Percentiles rank a stretch among this genome's conserved stretches.
Conservation (phyloP, 2,113 vertebrate species). For the Scomber japonicus region DNA sequence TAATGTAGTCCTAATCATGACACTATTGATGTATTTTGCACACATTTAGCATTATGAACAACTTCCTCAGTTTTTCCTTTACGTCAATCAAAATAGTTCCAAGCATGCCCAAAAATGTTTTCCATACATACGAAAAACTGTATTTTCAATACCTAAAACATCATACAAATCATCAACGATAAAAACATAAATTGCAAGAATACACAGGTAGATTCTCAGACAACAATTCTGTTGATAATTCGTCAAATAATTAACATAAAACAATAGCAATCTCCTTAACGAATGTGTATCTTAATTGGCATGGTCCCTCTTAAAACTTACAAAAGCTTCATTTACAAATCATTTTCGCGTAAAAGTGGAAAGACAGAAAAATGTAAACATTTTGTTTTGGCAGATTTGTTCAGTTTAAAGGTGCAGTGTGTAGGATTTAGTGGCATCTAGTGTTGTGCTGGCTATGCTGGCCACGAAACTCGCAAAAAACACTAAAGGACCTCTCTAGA, state of each 20-base stretch:
- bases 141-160: conserved; percentile 49
- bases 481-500: too few relatives aligned
- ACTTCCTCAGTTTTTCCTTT: conserved; percentile 41
- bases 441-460: too few relatives aligned
- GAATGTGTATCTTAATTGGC: conserved; percentile 60
- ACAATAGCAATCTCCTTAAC: conserved; percentile 46
- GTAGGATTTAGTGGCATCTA: too few relatives aligned
- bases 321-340: conserved; percentile 85
- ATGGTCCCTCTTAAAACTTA: conserved; percentile 72
- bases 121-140: conserved; percentile 66
- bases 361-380: conserved; percentile 97
- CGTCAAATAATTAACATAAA: conserved; percentile 57
- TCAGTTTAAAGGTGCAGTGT: conserved; percentile 71
- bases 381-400: conserved; percentile 93
- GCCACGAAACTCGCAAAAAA: too few relatives aligned
- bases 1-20: conserved; percentile 68
- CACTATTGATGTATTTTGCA: conserved; percentile 64
- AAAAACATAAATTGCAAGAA: conserved; percentile 70
- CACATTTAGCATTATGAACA: conserved; percentile 67
- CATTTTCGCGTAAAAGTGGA: conserved; percentile 87
- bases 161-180: conserved; percentile 77
- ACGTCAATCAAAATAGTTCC: conserved; percentile 64
- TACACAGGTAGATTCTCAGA: conserved; percentile 25
- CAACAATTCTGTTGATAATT: conserved; percentile 49
- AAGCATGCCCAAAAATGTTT: conserved; percentile 46